A percentile compares a stretch with the other conserved stretches of the same genome.
Conservation (phyloP, 2,888 invertebrate species). For the Hypomecis punctinalis region DNA sequence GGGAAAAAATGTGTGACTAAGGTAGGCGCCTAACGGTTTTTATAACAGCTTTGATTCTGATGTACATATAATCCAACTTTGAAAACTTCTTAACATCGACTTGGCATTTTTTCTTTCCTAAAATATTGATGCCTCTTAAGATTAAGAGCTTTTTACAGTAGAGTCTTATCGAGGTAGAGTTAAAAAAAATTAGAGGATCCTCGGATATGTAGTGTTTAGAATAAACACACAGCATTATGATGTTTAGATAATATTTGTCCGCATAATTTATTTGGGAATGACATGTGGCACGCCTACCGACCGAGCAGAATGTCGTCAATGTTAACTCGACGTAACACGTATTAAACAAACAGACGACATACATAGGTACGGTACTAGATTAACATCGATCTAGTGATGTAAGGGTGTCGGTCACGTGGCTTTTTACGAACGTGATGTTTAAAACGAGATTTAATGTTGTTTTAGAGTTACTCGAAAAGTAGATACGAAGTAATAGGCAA, state of each 20-base stretch:
- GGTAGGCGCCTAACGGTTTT: no score
- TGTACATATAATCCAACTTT: no score
- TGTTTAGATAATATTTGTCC: slow-evolving; percentile 15
- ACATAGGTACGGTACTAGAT: slow-evolving; percentile 7
- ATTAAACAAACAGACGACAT: slow-evolving; percentile 14
- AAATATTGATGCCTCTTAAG: no score
- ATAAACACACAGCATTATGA: slow-evolving; percentile 17
- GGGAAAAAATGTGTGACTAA: no score
- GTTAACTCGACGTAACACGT: slow-evolving; percentile 14
- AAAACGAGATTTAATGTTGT: no score
- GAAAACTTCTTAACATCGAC: background rate
- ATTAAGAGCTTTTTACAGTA: background rate
- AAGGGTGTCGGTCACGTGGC: no score
- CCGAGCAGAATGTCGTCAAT: slow-evolving; percentile 7
- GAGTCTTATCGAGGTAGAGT: background rate
- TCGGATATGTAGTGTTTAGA: slow-evolving; percentile 16
- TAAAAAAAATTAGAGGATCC: slow-evolving; percentile 4
- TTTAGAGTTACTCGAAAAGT: no score
- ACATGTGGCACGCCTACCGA: slow-evolving; percentile 10
- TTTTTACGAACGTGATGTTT: no score
- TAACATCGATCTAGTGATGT: slow-evolving; percentile 11
- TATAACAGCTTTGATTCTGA: no score
- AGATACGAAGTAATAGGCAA: no score
- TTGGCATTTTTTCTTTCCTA: no score
- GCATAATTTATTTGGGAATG: slow-evolving; percentile 17